These are phyloP conservation scores for Cynopterus brachyotis DNA, from an alignment of 2,113 vertebrate genomes.

Conservation along the genomic window DNA sequence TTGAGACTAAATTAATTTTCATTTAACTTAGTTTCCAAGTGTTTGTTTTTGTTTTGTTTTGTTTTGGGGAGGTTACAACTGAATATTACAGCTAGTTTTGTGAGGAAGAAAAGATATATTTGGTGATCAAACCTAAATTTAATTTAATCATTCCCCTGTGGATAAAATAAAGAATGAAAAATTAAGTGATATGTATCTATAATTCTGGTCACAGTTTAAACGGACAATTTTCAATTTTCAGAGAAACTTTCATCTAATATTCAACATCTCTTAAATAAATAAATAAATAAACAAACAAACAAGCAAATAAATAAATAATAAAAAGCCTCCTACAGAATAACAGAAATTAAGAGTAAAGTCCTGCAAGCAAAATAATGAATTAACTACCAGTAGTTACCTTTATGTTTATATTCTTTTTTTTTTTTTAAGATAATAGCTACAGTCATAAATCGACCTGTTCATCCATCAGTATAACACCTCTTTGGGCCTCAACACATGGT, in stretches of 20 bases:
- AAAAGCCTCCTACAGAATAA: background rate
- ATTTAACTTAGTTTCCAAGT: background rate
- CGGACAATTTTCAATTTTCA: background rate
- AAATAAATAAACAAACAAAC: no score
- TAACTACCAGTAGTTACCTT: background rate
- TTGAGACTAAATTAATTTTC: slow-evolving; percentile 40
- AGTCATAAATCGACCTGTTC: background rate
- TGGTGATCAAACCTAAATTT: slow-evolving; percentile 29
- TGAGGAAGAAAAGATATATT: background rate
- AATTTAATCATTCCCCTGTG: background rate
- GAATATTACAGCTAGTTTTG: background rate
- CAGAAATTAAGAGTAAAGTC: background rate
- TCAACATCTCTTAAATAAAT: slow-evolving; percentile 10
- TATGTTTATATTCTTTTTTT: background rate
- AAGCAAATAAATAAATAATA: slow-evolving; percentile 32
- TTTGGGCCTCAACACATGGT: background rate
- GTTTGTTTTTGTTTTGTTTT: background rate
- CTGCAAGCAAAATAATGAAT: slow-evolving; percentile 20
- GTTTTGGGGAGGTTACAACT: background rate
- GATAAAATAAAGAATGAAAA: slow-evolving; percentile 44
- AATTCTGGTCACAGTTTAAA: slow-evolving; percentile 39
- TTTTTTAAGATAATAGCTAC: background rate
- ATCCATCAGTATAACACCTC: background rate
- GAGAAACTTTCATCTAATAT: slow-evolving; percentile 24
- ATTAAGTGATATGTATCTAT: background rate